phyloP scores from a whole-genome alignment of 1,140 invertebrate species.

The Brachionus manjavacas region DNA sequence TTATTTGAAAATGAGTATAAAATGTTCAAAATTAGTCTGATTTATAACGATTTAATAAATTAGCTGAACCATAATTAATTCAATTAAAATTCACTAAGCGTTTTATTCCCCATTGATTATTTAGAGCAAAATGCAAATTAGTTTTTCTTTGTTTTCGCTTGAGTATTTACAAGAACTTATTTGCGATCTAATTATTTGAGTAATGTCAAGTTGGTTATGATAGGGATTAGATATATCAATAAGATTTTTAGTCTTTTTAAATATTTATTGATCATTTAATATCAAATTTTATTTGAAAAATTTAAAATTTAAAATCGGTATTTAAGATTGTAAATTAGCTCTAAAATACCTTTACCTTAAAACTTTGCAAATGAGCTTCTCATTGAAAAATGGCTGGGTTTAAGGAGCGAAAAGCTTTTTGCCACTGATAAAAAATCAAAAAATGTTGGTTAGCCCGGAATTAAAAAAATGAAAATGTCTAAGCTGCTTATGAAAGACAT shows the following conservation, averaged over 20 bases:
- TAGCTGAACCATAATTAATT: constrained; percentile 18
- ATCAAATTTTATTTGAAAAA: not conserved
- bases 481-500: too few relatives aligned
- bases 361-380: too few relatives aligned
- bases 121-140: constrained; percentile 22
- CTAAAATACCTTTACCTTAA: too few relatives aligned
- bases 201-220: not conserved
- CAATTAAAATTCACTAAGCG: constrained; percentile 10
- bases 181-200: constrained; percentile 1
- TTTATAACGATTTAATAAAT: not conserved
- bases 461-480: too few relatives aligned
- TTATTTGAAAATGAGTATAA: not conserved
- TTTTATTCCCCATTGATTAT: not conserved
- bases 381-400: too few relatives aligned
- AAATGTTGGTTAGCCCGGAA: too few relatives aligned
- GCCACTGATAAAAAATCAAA: too few relatives aligned
- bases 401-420: too few relatives aligned
- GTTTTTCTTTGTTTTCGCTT: not conserved
- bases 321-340: too few relatives aligned
- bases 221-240: not conserved
- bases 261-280: not conserved
- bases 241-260: not conserved
- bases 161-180: not conserved
- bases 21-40: not conserved
- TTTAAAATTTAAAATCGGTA: not conserved